Evolutionary conservation across 2,888 invertebrate genomes (phyloP).

Genomic region (Cantharis nigra): DNA sequence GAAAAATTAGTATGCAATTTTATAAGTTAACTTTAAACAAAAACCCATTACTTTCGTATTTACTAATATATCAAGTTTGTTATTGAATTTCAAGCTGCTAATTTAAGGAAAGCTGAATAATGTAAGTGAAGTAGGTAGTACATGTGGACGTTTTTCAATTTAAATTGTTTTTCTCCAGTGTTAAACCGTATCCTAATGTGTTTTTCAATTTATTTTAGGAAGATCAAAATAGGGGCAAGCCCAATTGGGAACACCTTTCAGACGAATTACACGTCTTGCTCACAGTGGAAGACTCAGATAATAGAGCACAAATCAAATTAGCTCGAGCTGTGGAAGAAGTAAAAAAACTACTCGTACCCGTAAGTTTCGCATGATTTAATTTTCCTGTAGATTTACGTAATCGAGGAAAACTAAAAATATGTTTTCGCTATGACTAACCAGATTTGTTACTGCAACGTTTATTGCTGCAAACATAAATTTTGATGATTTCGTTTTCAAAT

Average conservation of each 20-base stretch:
- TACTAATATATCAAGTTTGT: constrained; percentile 6
- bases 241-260: constrained; percentile 99
- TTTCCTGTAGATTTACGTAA: background rate
- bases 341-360: constrained; percentile 95
- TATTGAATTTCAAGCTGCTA: constrained; percentile 11
- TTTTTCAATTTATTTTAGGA: constrained; percentile 68
- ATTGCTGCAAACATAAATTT: background rate
- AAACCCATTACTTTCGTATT: background rate
- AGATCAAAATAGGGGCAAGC: constrained; percentile 98
- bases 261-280: constrained; percentile 98
- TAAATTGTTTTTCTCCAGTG: background rate
- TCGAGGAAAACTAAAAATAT: background rate
- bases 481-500: background rate
- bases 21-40: background rate
- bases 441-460: background rate
- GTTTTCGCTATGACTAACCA: background rate
- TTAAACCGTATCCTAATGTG: background rate
- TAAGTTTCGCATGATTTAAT: constrained; percentile 60
- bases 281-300: constrained; percentile 98
- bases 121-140: background rate
- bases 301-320: constrained; percentile 93
- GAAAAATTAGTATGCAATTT: background rate
- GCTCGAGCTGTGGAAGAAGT: constrained; percentile 97
- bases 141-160: background rate
- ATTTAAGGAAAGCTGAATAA: background rate